A percentile compares a stretch with the other conserved stretches of the same genome.
phyloP scores from a whole-genome alignment of 2,888 invertebrate species.

The Esperia sulphurella region DNA sequence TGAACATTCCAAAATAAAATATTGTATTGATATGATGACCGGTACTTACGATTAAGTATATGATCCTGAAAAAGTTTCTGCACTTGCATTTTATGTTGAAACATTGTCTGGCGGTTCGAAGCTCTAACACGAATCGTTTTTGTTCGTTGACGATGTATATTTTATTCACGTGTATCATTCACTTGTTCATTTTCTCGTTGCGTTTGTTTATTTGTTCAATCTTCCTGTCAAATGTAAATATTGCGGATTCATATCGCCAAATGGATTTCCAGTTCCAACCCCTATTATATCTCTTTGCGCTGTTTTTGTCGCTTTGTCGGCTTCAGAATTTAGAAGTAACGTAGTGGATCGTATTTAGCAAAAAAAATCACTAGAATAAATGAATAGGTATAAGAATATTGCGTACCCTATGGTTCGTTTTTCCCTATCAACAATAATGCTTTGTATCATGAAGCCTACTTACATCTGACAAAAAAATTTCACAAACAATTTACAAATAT shows the following conservation, averaged over 20 bases:
- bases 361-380: too few relatives aligned
- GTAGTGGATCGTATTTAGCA: neutral
- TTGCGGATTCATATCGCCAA: constrained; percentile 22
- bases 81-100: neutral
- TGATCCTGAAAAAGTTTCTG: too few relatives aligned
- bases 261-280: constrained; percentile 6
- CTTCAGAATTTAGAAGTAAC: neutral
- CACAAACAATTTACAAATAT: too few relatives aligned
- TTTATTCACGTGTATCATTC: constrained; percentile 42
- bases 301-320: neutral
- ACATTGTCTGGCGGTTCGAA: neutral
- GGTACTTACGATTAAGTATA: too few relatives aligned
- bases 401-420: too few relatives aligned
- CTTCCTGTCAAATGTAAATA: constrained; percentile 30
- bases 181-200: constrained; percentile 14
- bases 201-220: constrained; percentile 18
- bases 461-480: too few relatives aligned
- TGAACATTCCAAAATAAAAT: too few relatives aligned
- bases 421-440: too few relatives aligned
- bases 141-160: constrained; percentile 40
- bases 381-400: too few relatives aligned
- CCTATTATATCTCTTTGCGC: neutral
- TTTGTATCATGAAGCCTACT: too few relatives aligned
- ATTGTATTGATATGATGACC: too few relatives aligned
- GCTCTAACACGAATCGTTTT: constrained; percentile 12